These are phyloP conservation scores for Chironex yamaguchii DNA, from an alignment of 30 jellyfish, hydroid and myxozoan genomes.

Conservation along the genomic window DNA sequence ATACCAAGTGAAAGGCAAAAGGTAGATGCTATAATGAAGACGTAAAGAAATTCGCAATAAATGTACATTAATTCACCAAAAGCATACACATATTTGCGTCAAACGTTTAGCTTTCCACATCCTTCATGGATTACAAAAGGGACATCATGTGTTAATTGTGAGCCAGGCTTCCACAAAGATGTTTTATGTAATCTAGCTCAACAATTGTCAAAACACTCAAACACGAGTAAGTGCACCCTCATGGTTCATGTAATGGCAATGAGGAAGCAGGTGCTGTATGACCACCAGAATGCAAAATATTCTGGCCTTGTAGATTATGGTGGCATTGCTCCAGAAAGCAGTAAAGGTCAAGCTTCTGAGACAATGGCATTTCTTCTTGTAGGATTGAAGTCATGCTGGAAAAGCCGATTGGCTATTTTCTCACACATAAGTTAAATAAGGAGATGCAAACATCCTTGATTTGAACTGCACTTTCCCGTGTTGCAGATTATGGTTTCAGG, in stretches of 20 bases:
- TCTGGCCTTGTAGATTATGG: constrained; percentile 61
- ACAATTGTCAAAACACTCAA: background rate
- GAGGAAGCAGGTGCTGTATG: constrained; percentile 18
- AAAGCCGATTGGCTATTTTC: constrained; percentile 40
- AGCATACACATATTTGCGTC: constrained; percentile 12
- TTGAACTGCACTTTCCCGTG: constrained; percentile 6
- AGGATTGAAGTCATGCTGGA: constrained; percentile 26
- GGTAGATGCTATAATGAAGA: constrained; percentile 22
- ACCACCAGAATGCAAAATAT: constrained; percentile 1
- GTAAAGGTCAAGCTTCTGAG: constrained; percentile 30
- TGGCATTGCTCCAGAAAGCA: background rate
- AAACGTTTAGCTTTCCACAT: constrained; percentile 38
- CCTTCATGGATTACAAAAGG: constrained; percentile 32
- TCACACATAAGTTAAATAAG: constrained; percentile 12
- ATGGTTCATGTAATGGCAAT: constrained; percentile 53
- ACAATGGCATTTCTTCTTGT: constrained; percentile 15
- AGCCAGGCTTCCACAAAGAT: constrained; percentile 45
- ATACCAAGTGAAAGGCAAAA: background rate
- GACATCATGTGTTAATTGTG: constrained; percentile 45
- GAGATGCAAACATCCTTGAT: constrained; percentile 21
- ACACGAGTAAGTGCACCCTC: constrained; percentile 3
- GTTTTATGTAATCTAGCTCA: constrained; percentile 5
- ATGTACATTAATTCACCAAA: constrained; percentile 18
- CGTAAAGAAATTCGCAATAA: constrained; percentile 32
- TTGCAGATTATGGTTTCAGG: constrained; percentile 38